phyloP scores from a whole-genome alignment of 2,888 invertebrate species.

The Sphaerophoria taeniata region DNA sequence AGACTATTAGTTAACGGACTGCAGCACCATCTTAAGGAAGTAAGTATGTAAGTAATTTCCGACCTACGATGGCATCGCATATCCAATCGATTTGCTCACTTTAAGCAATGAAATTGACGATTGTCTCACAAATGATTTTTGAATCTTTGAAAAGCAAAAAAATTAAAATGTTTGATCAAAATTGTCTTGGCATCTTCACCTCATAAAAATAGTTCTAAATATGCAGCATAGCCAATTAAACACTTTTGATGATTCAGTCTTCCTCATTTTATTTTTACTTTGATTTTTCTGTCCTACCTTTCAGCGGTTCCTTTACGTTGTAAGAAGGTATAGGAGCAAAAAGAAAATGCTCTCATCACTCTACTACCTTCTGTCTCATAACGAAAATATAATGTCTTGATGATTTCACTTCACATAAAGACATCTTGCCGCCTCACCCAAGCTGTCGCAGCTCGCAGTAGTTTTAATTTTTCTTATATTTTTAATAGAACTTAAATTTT shows the following conservation, averaged over 20 bases:
- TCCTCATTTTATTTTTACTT: neutral
- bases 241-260: slow-evolving; percentile 3
- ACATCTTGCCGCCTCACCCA: slow-evolving; percentile 28
- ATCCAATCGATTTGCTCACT: too few species aligned
- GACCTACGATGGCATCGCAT: too few species aligned
- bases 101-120: too few species aligned
- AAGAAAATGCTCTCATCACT: slow-evolving; percentile 48
- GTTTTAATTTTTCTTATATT: slow-evolving; percentile 1
- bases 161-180: too few species aligned
- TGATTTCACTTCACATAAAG: slow-evolving; percentile 69
- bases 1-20: too few species aligned
- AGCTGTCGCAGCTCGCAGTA: slow-evolving; percentile 3
- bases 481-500: too few species aligned
- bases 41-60: too few species aligned
- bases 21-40: too few species aligned
- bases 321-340: neutral
- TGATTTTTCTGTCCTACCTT: slow-evolving; percentile 27
- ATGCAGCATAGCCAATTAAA: neutral
- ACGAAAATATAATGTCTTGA: slow-evolving; percentile 42
- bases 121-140: too few species aligned
- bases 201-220: too few species aligned
- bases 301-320: neutral
- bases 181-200: too few species aligned
- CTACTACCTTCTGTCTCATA: slow-evolving; percentile 3
- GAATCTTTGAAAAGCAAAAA: too few species aligned